Evolutionary conservation across 2,888 invertebrate species (phyloP).

Genomic region (Andrena marginata): DNA sequence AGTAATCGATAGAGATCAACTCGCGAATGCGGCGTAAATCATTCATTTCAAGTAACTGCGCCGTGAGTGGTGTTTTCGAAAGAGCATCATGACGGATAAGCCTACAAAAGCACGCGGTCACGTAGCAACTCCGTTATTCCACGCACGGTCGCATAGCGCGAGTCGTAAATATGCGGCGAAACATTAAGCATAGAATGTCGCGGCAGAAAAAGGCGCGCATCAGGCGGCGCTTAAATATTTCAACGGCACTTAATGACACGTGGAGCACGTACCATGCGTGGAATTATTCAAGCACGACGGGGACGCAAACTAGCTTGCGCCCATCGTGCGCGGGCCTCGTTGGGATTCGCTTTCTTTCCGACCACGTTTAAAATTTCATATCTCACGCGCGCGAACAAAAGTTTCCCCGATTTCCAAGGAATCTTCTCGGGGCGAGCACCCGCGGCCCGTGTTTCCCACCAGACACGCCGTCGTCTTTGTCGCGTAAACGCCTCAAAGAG

Average conservation of each 20-base stretch:
- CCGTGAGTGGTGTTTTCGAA: conserved; percentile 23
- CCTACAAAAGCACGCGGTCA: conserved; percentile 38
- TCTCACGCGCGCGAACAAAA: background rate
- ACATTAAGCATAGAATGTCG: conserved; percentile 6
- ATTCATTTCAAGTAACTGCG: conserved; percentile 28
- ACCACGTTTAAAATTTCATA: conserved; percentile 18
- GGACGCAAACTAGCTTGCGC: conserved; percentile 5
- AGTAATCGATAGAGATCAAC: conserved; percentile 23
- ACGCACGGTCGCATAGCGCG: background rate
- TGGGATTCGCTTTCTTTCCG: conserved; percentile 33
- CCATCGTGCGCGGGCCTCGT: background rate
- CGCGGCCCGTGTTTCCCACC: background rate
- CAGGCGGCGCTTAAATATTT: conserved; percentile 31
- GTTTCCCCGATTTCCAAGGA: background rate
- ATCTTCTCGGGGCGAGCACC: background rate
- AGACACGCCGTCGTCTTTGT: background rate
- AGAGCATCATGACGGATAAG: conserved; percentile 36
- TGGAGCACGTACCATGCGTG: background rate
- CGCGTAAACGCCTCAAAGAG: conserved; percentile 29
- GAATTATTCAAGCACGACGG: conserved; percentile 23
- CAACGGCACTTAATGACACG: conserved; percentile 36
- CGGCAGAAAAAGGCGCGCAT: background rate
- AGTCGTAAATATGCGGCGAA: conserved; percentile 34
- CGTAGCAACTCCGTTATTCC: conserved; percentile 15
- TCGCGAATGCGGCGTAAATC: conserved; percentile 31